Base-by-base conservation (phyloP, 2,888 invertebrate genomes). In the Steinernema hermaphroditum region DNA sequence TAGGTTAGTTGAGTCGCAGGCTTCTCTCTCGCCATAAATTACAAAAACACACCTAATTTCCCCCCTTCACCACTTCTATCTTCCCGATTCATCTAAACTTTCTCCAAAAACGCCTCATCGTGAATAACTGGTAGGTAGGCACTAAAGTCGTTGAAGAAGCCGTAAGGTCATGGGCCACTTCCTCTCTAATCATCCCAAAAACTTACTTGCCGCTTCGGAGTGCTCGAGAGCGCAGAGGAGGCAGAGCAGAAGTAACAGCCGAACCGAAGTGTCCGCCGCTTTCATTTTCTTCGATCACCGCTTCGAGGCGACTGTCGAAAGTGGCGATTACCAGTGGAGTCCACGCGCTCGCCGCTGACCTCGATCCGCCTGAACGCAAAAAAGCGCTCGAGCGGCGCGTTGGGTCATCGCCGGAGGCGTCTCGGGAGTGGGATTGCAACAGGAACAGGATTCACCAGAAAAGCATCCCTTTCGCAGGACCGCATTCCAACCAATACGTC, bases 371-470 rank as follows among this genome's bases (percentile, higher is more conserved):
- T 12, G 62, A n/a, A n/a, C 54, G 22, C 54, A 19, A 62, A 62
- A 62, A 62, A 62, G 32, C 29, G 62, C 16, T 14, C 62, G 27
- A 29, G n/a, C 2, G 54, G 54, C 54, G 54, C 32, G 62, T 62
- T 29, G 62, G 62, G 62, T 62, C 62, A 62, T 24, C 27, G 62
- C 62, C 62, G 62, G 1, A n/a, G 46, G 46, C 46, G 46, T 46
- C 46, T 46, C 62, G 62, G 29, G 54, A 62, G 22, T 62, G 16
- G 1, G 62, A 2, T 62, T 62, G 62, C 62, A 62, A 62, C 62
- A 62, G 62, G 62, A 62, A 62, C 62, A 29, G 62, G 62, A 62
- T 62, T 62, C 62, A 62, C 27, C 62, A 14, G 62, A 27, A 62
- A 62, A 32, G 22, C 62, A 29, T 62, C 62, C 27, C 29, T 62